These are phyloP conservation scores for Dastarcus helophoroides DNA, from an alignment of 2,888 invertebrate genomes.

Conservation along the genomic window DNA sequence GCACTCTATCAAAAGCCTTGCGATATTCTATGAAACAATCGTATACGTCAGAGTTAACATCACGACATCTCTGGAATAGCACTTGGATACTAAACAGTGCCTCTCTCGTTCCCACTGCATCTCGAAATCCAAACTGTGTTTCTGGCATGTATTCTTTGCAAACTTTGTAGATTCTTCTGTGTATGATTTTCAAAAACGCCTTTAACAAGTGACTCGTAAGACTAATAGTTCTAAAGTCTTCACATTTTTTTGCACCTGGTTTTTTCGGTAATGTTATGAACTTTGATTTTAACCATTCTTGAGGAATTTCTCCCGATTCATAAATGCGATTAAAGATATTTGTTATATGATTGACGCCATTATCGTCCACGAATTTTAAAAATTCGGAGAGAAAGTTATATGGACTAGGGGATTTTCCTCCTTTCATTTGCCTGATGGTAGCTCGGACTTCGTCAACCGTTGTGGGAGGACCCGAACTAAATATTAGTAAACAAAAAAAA, in stretches of 20 bases:
- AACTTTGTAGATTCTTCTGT: constrained; percentile 5
- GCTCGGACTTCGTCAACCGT: constrained; percentile 8
- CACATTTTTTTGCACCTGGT: constrained; percentile 10
- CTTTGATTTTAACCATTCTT: constrained; percentile 10
- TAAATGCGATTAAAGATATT: constrained; percentile 7
- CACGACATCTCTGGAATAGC: too few species aligned
- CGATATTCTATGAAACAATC: too few species aligned
- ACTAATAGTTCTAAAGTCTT: constrained; percentile 10
- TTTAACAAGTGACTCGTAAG: constrained; percentile 12
- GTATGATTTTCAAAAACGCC: constrained; percentile 8
- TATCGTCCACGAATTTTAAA: constrained; percentile 6
- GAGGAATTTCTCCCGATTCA: constrained; percentile 8
- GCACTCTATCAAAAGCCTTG: too few species aligned
- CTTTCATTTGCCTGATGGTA: constrained; percentile 6
- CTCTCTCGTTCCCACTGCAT: constrained; percentile 13
- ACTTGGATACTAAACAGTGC: too few species aligned
- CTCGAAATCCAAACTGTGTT: constrained; percentile 12
- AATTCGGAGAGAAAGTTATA: constrained; percentile 5
- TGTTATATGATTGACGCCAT: too few species aligned
- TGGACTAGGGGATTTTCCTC: constrained; percentile 6
- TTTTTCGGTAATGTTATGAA: constrained; percentile 11
- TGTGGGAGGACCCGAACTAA: constrained; percentile 7
- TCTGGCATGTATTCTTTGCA: constrained; percentile 10
- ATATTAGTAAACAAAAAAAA: too few species aligned
- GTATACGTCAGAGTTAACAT: not conserved